Percentiles rank a stretch among this genome's conserved stretches.
phyloP scores from a whole-genome alignment of 2,113 vertebrate species.

The Xenus cinereus region DNA sequence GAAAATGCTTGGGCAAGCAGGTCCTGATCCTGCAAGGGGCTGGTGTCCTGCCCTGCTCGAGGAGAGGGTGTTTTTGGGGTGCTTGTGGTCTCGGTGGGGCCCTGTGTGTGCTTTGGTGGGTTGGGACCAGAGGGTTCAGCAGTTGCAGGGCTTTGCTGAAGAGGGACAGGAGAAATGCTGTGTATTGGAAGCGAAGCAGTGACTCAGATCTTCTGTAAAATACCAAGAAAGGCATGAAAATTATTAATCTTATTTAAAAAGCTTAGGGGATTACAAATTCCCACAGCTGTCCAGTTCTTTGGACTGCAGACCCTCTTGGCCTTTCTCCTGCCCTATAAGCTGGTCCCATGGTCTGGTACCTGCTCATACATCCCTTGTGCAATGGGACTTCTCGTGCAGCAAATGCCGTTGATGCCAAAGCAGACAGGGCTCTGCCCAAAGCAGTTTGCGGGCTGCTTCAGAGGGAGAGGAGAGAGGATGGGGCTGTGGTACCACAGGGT shows the following conservation, averaged over 20 bases:
- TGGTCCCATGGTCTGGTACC: background rate
- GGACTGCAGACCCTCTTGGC: background rate
- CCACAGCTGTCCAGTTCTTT: background rate
- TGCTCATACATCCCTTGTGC: background rate
- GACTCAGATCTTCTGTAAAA: background rate
- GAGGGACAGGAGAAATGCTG: background rate
- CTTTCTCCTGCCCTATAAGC: background rate
- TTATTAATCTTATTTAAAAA: background rate
- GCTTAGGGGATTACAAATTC: background rate
- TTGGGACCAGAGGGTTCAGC: fast-evolving
- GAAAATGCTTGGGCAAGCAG: background rate
- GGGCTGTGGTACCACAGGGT: fast-evolving
- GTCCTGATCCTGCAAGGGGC: background rate
- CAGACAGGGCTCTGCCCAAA: background rate
- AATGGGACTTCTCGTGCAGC: fast-evolving
- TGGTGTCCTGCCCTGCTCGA: background rate
- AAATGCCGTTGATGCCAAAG: background rate
- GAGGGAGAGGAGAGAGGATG: fast-evolving
- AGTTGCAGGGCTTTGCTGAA: background rate
- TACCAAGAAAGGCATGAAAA: background rate
- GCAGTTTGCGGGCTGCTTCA: background rate
- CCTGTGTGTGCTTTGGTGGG: background rate
- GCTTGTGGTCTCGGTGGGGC: background rate
- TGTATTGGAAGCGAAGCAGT: background rate
- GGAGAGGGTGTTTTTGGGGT: background rate